These are phyloP conservation scores for Oryctolagus cuniculus DNA, from an alignment of 2,113 vertebrate species.

Conservation along the genomic window DNA sequence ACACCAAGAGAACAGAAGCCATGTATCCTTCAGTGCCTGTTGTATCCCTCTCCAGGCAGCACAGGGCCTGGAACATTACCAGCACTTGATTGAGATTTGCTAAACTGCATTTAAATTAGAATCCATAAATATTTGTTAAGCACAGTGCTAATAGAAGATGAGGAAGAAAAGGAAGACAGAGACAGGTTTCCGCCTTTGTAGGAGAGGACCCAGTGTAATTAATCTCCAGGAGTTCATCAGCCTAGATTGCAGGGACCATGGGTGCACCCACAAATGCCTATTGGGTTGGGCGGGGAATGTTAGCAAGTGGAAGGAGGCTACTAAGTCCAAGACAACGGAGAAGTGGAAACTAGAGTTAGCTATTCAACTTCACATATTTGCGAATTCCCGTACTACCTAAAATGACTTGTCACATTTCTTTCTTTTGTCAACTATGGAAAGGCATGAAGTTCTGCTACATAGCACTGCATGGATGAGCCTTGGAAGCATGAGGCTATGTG, in stretches of 20 bases:
- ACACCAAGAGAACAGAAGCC: neutral
- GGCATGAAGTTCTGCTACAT: neutral
- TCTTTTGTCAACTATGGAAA: slow-evolving; percentile 31
- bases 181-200: neutral
- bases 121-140: neutral
- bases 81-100: neutral
- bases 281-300: neutral
- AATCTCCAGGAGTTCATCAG: neutral
- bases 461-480: neutral
- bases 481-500: neutral
- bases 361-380: slow-evolving; percentile 48
- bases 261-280: neutral
- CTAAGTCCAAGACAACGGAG: neutral
- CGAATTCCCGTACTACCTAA: neutral
- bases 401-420: slow-evolving; percentile 11
- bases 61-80: neutral
- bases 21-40: neutral
- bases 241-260: neutral
- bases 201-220: neutral
- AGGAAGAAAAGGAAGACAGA: neutral
- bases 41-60: neutral
- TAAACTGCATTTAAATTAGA: slow-evolving; percentile 10
- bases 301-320: neutral
- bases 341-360: neutral
- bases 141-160: neutral